Evolutionary conservation across 2,888 invertebrate species (phyloP).

Genomic region (Hydraecia micacea): DNA sequence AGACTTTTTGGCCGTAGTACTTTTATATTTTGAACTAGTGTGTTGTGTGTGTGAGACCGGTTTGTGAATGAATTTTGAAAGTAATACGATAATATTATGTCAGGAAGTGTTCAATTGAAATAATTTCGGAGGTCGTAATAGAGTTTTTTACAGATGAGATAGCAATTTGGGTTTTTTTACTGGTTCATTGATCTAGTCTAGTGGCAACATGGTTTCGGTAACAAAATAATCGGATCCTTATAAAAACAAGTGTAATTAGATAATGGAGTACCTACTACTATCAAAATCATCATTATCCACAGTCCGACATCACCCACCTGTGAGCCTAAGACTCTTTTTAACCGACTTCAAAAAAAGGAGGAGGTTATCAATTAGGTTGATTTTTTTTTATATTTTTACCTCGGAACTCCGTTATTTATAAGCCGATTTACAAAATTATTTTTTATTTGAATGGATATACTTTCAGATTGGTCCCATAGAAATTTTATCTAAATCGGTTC

Average conservation of each 20-base stretch:
- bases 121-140: slow-evolving; percentile 33
- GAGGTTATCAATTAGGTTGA: no score
- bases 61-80: slow-evolving; percentile 57
- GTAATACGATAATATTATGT: slow-evolving; percentile 44
- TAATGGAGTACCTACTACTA: no score
- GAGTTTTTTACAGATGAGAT: slow-evolving; percentile 20
- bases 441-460: no score
- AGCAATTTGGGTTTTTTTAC: slow-evolving; percentile 1
- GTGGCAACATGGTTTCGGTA: background rate
- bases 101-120: slow-evolving; percentile 43
- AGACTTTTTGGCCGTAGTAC: background rate
- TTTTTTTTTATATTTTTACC: no score
- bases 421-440: no score
- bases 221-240: background rate
- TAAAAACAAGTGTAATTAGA: background rate
- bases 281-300: no score
- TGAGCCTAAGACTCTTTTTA: no score
- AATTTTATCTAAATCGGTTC: no score
- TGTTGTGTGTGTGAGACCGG: slow-evolving; percentile 36
- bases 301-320: no score
- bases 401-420: no score
- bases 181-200: slow-evolving; percentile 8
- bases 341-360: no score
- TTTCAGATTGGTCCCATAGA: no score
- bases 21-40: slow-evolving; percentile 19